A percentile compares a stretch with the other conserved stretches of the same genome.
phyloP scores from a whole-genome alignment of 2,888 invertebrate species.

The Glyphotaelius pellucidus region DNA sequence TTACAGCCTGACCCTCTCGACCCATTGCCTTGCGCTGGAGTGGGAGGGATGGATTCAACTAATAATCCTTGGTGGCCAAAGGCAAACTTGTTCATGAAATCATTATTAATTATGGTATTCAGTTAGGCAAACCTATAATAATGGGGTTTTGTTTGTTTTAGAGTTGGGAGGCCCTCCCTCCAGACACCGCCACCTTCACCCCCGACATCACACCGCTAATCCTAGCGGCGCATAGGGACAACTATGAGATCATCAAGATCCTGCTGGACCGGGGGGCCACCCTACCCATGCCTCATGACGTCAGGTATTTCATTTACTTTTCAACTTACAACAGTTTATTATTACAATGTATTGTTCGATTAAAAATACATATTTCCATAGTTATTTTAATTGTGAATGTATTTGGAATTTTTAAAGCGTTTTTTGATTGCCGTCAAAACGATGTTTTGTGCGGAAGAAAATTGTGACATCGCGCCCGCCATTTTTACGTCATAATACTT shows the following conservation, averaged over 20 bases:
- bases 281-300: conserved; percentile 96
- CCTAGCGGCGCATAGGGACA: conserved; percentile 97
- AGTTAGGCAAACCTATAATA: not conserved
- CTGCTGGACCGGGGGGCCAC: conserved; percentile 96
- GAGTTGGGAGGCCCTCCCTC: conserved; percentile 95
- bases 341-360: not conserved
- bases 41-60: no score
- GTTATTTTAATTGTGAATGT: no score
- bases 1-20: no score
- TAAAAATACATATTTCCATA: not conserved
- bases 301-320: conserved; percentile 78
- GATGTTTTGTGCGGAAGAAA: not conserved
- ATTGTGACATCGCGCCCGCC: not conserved
- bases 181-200: conserved; percentile 96
- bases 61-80: no score
- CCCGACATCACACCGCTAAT: conserved; percentile 98
- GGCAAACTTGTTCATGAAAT: no score
- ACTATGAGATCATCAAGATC: conserved; percentile 99
- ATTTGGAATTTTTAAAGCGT: no score
- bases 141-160: conserved; percentile 70
- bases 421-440: no score
- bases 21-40: no score
- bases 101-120: not conserved
- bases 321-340: not conserved
- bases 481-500: not conserved